Percentiles rank a stretch among this genome's conserved stretches.
phyloP scores from a whole-genome alignment of 2,888 invertebrate genomes.

The Heliconius cydno region DNA sequence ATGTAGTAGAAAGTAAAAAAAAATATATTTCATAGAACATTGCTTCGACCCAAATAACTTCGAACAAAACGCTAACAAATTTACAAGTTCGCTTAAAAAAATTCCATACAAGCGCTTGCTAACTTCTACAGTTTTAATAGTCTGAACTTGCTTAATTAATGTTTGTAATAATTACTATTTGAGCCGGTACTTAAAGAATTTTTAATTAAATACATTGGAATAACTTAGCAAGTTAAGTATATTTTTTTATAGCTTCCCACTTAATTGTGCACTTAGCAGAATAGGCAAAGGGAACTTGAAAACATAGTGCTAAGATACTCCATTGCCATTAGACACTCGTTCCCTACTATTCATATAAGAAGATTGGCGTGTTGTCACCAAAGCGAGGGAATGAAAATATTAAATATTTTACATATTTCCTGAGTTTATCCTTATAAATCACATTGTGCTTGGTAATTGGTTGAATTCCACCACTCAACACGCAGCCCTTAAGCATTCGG shows the following conservation, averaged over 20 bases:
- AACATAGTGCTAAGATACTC: neutral
- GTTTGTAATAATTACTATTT: neutral
- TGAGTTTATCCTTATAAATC: too few relatives aligned
- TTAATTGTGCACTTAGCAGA: neutral
- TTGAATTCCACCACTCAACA: too few relatives aligned
- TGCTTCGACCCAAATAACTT: conserved; percentile 5
- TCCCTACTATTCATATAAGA: too few relatives aligned
- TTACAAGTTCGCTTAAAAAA: conserved; percentile 28
- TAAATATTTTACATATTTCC: too few relatives aligned
- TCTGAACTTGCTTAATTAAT: conserved; percentile 5
- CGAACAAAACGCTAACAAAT: conserved; percentile 19
- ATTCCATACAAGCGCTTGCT: neutral
- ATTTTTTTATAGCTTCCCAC: neutral
- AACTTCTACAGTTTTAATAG: conserved; percentile 5
- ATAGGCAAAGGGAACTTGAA: neutral
- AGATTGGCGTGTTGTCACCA: too few relatives aligned
- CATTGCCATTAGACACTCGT: neutral
- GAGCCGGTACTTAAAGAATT: neutral
- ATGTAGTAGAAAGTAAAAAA: neutral
- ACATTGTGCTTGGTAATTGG: too few relatives aligned
- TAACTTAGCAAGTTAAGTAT: neutral
- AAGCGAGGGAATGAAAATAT: too few relatives aligned
- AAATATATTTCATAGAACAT: neutral
- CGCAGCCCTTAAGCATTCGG: too few relatives aligned
- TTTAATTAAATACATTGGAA: conserved; percentile 7